Conservation (phyloP, 2,797 vertebrate species). For the Ptychobarbus kaznakovi region DNA sequence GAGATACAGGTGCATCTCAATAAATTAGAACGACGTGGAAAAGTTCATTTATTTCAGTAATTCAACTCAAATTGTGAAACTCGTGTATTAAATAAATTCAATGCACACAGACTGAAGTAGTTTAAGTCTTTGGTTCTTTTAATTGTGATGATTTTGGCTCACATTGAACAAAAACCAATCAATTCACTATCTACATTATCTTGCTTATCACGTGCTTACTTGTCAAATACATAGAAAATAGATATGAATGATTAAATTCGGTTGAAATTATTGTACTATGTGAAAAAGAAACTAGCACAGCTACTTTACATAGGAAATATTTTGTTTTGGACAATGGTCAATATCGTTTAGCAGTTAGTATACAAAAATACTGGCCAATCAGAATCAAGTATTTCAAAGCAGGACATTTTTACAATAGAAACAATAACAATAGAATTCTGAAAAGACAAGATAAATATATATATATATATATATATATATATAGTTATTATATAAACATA, state of each 20-base stretch:
- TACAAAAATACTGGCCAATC: background rate
- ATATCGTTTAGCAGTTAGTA: background rate
- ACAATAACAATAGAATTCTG: too few relatives aligned
- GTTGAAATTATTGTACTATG: background rate
- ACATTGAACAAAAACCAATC: too few relatives aligned
- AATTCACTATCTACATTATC: background rate
- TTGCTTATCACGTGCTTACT: background rate
- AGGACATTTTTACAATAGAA: background rate
- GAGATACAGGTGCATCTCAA: background rate
- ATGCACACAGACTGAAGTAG: too few relatives aligned
- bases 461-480: too few relatives aligned
- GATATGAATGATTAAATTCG: background rate
- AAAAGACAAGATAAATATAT: too few relatives aligned
- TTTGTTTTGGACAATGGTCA: background rate
- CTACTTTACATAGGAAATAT: background rate
- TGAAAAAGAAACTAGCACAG: background rate
- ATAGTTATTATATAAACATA: too few relatives aligned
- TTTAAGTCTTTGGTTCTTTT: too few relatives aligned
- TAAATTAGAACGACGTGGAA: too few relatives aligned
- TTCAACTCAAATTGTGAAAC: too few relatives aligned
- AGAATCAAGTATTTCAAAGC: background rate
- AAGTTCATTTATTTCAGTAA: too few relatives aligned
- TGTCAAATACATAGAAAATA: background rate
- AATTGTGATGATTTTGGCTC: too few relatives aligned
- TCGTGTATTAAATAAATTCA: too few relatives aligned